Evolutionary conservation across 1,140 invertebrate species (phyloP).

Genomic region (Procambarus clarkii): DNA sequence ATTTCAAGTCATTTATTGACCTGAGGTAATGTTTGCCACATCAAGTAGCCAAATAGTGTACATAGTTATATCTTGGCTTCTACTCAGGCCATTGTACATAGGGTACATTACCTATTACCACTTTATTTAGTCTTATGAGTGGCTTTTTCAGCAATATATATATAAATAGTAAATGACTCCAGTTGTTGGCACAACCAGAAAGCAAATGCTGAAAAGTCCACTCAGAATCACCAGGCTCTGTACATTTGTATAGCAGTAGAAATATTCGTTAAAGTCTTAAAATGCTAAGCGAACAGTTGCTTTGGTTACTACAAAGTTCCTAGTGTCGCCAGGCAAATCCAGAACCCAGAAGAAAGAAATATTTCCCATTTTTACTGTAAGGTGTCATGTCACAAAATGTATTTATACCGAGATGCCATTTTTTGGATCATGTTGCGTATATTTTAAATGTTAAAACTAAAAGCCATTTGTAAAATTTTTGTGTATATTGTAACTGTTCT

Average conservation of each 20-base stretch:
- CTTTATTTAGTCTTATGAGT: conserved; percentile 40
- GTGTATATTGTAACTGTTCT: background rate
- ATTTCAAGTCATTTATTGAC: conserved; percentile 58
- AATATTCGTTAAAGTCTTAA: conserved; percentile 22
- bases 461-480: background rate
- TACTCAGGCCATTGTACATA: conserved; percentile 66
- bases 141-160: conserved; percentile 47
- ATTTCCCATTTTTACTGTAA: background rate
- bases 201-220: conserved; percentile 18
- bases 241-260: conserved; percentile 65
- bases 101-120: conserved; percentile 41
- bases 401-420: background rate
- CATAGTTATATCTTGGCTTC: conserved; percentile 58
- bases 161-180: conserved; percentile 17
- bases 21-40: conserved; percentile 59
- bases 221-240: conserved; percentile 41
- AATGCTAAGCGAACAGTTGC: conserved; percentile 41
- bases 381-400: background rate
- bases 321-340: conserved; percentile 20
- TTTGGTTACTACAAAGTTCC: conserved; percentile 56
- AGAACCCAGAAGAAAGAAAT: conserved; percentile 15
- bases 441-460: conserved; percentile 1
- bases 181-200: conserved; percentile 1
- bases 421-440: background rate
- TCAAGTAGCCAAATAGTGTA: conserved; percentile 64